Base-by-base conservation (phyloP, 1,140 invertebrate species). In the Danaus plexippus region DNA sequence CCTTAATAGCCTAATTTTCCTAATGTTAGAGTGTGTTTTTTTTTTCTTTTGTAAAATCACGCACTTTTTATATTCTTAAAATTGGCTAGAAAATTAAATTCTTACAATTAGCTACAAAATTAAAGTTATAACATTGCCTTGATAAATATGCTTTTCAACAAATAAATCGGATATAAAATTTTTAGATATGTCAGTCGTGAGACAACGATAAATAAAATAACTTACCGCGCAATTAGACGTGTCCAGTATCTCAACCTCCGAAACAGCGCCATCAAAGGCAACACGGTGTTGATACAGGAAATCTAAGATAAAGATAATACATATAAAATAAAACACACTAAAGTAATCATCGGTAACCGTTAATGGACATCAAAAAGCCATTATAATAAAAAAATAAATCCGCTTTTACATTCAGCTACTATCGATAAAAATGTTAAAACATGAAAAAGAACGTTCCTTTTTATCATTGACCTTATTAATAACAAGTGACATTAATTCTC, bases 231-330 rank as follows among this genome's bases (percentile, higher is more conserved):
- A 94, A 77, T 91, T 92, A 57, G 92, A 94, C 48, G 93, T 94
- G 78, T 95, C 94, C 69, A 95, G 82, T 69, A 95, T 94, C 89
- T 95, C 94, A 44, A 95, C 91, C 84, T 95, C 93, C 15, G 93
- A 94, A 15, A 90, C 90, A 55, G 91, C 91, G 66, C 92, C 93
- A 78, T 95, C 94, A 70, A 94, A 93, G 47, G 91, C 93, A 48
- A 94, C 90, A 73, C 90, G 91, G 69, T 94, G 94, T 66, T 92
- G 89, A 84, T 95, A 95, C 46, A 94, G 88, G 68, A 94, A 92
- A 90, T 95, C 93, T 94, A 90, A 61, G 92, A 83, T 71, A 83
- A 82, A 47, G 61, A 40, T 57, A 58, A 57, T 22, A 48, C 11
- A 15, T 15, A 11, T n/a, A 43, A 43, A 42, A 52, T 52, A 22